These are phyloP conservation scores for Actinia tenebrosa DNA, from an alignment of 64 coral and sea anemone species.

Conservation along the genomic window DNA sequence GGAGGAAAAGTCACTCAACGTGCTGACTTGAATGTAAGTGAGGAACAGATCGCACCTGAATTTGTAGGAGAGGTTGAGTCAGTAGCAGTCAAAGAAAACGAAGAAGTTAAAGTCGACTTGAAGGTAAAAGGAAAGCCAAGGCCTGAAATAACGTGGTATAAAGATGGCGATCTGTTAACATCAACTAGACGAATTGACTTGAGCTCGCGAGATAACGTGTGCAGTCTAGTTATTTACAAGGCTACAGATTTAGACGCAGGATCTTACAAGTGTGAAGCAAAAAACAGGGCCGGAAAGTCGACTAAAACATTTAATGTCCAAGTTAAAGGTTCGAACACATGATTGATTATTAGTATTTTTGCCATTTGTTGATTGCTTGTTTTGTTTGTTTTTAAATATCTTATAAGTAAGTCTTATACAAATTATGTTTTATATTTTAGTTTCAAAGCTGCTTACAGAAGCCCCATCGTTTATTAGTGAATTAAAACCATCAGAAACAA, in stretches of 20 bases:
- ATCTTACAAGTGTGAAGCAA: constrained; percentile 75
- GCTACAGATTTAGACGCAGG: constrained; percentile 56
- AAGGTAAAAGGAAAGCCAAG: constrained; percentile 66
- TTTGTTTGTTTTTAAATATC: neutral
- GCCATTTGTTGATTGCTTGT: neutral
- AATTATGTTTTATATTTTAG: constrained; percentile 20
- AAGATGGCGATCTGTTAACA: constrained; percentile 50
- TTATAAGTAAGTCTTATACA: neutral
- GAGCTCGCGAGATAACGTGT: constrained; percentile 50
- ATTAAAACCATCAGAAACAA: constrained; percentile 38
- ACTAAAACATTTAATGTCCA: constrained; percentile 73
- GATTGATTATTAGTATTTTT: neutral
- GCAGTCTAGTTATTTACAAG: constrained; percentile 52
- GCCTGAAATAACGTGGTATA: constrained; percentile 78
- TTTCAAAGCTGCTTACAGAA: constrained; percentile 42
- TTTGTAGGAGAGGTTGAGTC: constrained; percentile 60
- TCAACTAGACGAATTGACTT: constrained; percentile 44
- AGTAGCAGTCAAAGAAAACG: constrained; percentile 57
- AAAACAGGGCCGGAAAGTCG: constrained; percentile 51
- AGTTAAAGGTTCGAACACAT: constrained; percentile 51
- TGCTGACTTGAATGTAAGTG: constrained; percentile 36
- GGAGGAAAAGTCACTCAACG: constrained; percentile 40
- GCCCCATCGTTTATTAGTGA: constrained; percentile 44
- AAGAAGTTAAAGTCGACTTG: constrained; percentile 45
- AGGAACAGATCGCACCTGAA: constrained; percentile 38